Percentiles rank a stretch among this genome's conserved stretches.
phyloP scores from a whole-genome alignment of 2,113 vertebrate species.

The Ailurus styani region DNA sequence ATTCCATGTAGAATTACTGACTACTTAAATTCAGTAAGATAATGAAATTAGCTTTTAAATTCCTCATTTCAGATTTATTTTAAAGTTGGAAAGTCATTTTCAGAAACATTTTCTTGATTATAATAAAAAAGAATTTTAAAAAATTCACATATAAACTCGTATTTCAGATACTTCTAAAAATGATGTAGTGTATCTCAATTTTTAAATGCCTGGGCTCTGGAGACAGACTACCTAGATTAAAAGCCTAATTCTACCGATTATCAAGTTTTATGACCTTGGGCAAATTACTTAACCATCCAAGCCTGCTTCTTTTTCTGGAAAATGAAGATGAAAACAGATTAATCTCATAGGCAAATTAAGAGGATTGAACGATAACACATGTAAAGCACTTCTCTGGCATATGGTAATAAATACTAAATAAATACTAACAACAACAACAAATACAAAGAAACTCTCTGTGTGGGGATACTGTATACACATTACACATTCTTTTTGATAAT shows the following conservation, averaged over 20 bases:
- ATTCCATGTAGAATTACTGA: background rate
- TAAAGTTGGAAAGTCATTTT: background rate
- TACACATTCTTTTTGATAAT: slow-evolving; percentile 14
- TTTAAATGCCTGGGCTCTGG: background rate
- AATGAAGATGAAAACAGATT: slow-evolving; percentile 17
- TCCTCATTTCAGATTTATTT: slow-evolving; percentile 28
- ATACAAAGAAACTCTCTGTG: background rate
- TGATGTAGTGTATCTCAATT: background rate
- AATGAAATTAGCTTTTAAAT: background rate
- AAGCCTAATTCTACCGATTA: background rate
- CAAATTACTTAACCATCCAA: slow-evolving; percentile 2
- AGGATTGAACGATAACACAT: background rate
- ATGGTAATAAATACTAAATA: slow-evolving; percentile 13
- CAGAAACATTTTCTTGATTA: background rate
- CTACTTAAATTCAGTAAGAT: background rate
- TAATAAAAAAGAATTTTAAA: background rate
- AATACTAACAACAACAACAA: background rate
- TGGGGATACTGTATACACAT: background rate
- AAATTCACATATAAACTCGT: background rate
- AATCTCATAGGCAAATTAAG: background rate
- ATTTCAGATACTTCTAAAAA: background rate
- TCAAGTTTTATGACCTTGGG: slow-evolving; percentile 7
- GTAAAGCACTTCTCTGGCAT: background rate
- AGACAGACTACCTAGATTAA: background rate
- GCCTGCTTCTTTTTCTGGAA: background rate